Evolutionary conservation across 1,140 invertebrate genomes (phyloP), one percentile per base, ranked within the genome.

Genomic region (Parapsyche elsis): DNA sequence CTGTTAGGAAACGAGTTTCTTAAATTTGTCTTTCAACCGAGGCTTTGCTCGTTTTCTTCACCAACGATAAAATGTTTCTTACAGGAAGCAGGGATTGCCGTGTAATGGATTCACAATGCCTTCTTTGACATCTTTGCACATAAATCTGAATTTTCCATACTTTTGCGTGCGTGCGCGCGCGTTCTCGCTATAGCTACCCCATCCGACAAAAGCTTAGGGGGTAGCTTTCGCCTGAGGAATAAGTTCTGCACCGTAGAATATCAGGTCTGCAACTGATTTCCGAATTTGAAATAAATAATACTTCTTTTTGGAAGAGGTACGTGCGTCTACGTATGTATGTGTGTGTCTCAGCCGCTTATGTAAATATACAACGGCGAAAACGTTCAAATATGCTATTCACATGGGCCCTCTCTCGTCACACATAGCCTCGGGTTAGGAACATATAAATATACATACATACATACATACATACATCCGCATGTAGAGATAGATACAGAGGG

Each of bases 261-360:
- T 74, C 24, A 78, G 76, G 80, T 81, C 81, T 83, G 81, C 81
- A 83, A 83, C 81, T 83, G 81, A 83, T 83, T 83, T 79, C 76
- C 79, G 79, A 77, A 83, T 83, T 44, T 57, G 79, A 83, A 83
- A 83, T 83, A 83, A 83, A 83, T 83, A 83, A 83, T 83, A 78
- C 78, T 82, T 76, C 77, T 80, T 80, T 80, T 78, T 30, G 44
- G n/a, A 14, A 45, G 5, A 26, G 44, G 49, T 38, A 59, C 57
- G 61, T 24, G 23, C 46, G 19, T 53, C 21, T n/a, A 14, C 70
- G 71, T 75, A 53, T 49, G 64, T 30, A 14, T n/a, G 64, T 24
- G 21, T 14, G 64, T 67, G 19, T 67, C 64, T 67, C 64, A 67
- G 23, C 64, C 64, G 64, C 64, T 67, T 67, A 67, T 67, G 64